These are phyloP conservation scores for Coracias cyanogaster DNA, from an alignment of 2,797 vertebrate genomes.

Conservation along the genomic window DNA sequence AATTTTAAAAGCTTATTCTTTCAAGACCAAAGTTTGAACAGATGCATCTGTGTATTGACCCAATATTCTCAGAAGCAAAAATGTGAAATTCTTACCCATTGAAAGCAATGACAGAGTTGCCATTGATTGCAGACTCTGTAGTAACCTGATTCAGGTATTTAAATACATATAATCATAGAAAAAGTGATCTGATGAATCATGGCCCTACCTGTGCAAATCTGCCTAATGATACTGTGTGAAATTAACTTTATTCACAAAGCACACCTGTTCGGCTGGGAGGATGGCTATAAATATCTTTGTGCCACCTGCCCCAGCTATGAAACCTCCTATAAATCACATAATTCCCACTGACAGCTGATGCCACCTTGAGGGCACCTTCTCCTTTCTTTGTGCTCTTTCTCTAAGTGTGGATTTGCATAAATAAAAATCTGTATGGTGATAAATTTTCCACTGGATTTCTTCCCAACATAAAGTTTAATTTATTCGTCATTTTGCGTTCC, in stretches of 20 bases:
- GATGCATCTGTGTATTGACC: neutral
- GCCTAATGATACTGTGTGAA: constrained; percentile 53
- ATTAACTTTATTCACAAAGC: constrained; percentile 56
- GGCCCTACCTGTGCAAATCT: constrained; percentile 12
- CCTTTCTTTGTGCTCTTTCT: neutral
- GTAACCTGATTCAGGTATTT: neutral
- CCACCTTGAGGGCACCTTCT: neutral
- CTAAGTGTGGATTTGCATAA: constrained; percentile 1
- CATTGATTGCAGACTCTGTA: neutral
- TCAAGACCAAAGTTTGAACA: neutral
- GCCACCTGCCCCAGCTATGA: constrained; percentile 51
- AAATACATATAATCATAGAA: neutral
- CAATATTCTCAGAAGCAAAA: neutral
- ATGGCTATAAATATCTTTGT: constrained; percentile 56
- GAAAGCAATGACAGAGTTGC: neutral
- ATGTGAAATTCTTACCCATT: neutral
- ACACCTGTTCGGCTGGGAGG: constrained; percentile 58
- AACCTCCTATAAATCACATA: constrained; percentile 47
- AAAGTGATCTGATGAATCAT: constrained; percentile 8
- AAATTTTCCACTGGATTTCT: neutral
- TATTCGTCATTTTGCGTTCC: neutral
- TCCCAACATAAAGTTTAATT: no score
- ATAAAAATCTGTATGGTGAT: neutral
- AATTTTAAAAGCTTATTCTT: neutral
- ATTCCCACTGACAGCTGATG: constrained; percentile 45